Base-by-base conservation (phyloP, 2,797 vertebrate genomes). In the Eutrigla gurnardus region DNA sequence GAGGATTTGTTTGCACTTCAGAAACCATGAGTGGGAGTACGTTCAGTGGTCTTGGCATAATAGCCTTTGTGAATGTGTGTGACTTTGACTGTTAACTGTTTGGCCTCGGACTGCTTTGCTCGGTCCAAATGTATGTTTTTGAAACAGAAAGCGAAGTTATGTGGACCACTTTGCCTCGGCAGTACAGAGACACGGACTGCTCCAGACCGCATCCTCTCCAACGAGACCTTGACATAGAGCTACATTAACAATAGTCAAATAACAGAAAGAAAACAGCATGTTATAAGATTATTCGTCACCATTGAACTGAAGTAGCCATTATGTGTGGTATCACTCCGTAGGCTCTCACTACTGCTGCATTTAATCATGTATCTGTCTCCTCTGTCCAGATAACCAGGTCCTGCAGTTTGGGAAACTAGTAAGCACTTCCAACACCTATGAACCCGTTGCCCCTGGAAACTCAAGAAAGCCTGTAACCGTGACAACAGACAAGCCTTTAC, bases 401-500 rank as follows among this genome's bases (percentile, higher is more conserved):
- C 77, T 96, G 80, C 89, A 94, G 86, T 96, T 96, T 76, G 95
- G 94, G 63, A 91, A 83, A 64, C 90, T 95, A 4, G 93, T 95
- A 36, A 95, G 95, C 89, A 96, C 95, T 47, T 95, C 95, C 35
- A 96, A 96, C 88, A 90, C 94, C 15, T 95, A 93, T 0, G 93
- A 95, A 80, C 83, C 89, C 0, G 84, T 84, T 0, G 72, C 70
- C 3, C 75, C 85, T 0, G 68, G 85, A 65, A 52, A 65, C 2
- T 77, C 82, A 57, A 91, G 91, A 81, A 93, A 92, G 71, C 73
- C 82, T 9, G 92, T 95, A 4, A 94, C 87, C 0, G 90, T 95
- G 85, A 88, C 54, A 49, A 95, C 93, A 1, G 92, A 95, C 83
- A 89, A 90, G 72, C 93, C 94, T 18, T 85, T 96, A 32, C 83